Percentiles rank a stretch among this genome's conserved stretches.
Conservation (phyloP, 1,140 invertebrate species). For the Vanessa tameamea region DNA sequence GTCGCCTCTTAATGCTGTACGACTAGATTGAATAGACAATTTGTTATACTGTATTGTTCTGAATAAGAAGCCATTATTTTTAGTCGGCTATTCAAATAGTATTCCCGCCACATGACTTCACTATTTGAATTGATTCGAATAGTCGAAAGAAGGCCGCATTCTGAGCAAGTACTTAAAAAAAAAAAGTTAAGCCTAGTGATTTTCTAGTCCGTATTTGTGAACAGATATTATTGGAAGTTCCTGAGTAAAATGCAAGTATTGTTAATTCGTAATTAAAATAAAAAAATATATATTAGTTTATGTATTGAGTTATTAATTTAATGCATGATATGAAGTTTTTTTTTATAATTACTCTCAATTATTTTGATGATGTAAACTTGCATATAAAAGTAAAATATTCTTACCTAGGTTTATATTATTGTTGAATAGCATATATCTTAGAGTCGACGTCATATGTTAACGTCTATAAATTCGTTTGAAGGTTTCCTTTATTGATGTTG, state of each 20-base stretch:
- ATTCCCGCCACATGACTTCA: constrained; percentile 43
- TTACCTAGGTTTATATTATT: no score
- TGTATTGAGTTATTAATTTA: no score
- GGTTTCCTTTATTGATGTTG: no score
- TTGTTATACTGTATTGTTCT: background rate
- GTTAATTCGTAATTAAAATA: background rate
- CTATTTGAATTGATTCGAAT: constrained; percentile 40
- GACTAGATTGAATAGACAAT: constrained; percentile 36
- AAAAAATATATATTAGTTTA: no score
- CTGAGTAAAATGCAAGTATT: background rate
- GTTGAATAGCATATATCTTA: no score
- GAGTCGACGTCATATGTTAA: no score
- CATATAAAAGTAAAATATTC: no score
- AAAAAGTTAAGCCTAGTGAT: constrained; percentile 1
- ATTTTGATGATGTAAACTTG: no score
- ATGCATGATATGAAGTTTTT: no score
- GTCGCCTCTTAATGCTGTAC: constrained; percentile 37
- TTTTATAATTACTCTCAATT: no score
- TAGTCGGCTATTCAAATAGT: constrained; percentile 20
- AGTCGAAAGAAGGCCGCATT: constrained; percentile 33
- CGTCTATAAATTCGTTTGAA: no score
- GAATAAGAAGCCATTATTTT: constrained; percentile 24
- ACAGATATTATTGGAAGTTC: background rate
- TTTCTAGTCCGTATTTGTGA: constrained; percentile 13
- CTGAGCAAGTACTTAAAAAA: constrained; percentile 33